These are phyloP conservation scores for Ectobius pallidus DNA, from an alignment of 2,888 invertebrate genomes.

Conservation along the genomic window DNA sequence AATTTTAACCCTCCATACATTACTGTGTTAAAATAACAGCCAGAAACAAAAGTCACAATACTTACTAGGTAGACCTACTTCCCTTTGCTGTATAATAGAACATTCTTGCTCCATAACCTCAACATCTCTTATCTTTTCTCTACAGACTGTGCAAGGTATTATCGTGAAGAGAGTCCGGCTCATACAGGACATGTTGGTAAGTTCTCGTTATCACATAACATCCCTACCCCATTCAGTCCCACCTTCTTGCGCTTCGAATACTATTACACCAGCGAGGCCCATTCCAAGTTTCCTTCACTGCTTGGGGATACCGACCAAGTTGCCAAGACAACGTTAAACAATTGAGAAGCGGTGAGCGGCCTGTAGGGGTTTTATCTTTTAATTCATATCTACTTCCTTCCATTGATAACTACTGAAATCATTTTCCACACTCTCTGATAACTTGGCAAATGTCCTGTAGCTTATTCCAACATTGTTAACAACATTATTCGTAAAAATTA, in stretches of 20 bases:
- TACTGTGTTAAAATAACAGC: no score
- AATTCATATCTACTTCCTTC: not conserved
- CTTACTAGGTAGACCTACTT: no score
- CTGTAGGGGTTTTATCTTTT: not conserved
- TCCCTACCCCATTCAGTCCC: not conserved
- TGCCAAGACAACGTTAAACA: not conserved
- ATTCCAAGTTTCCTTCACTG: constrained; percentile 10
- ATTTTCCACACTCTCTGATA: not conserved
- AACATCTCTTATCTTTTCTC: no score
- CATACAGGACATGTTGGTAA: not conserved
- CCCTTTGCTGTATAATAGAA: no score
- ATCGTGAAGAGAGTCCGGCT: no score
- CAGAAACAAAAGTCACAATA: no score
- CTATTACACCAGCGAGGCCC: constrained; percentile 3
- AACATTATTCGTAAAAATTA: no score
- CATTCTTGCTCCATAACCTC: no score
- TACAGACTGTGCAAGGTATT: no score
- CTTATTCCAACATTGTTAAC: no score
- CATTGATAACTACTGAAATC: not conserved
- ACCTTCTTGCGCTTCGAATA: not conserved
- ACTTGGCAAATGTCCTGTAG: not conserved
- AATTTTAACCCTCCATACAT: no score
- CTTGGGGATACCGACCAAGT: not conserved
- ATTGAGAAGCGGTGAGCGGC: not conserved
- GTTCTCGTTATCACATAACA: not conserved